phyloP scores from a whole-genome alignment of 2,113 vertebrate genomes.

The Parotia lawesii region DNA sequence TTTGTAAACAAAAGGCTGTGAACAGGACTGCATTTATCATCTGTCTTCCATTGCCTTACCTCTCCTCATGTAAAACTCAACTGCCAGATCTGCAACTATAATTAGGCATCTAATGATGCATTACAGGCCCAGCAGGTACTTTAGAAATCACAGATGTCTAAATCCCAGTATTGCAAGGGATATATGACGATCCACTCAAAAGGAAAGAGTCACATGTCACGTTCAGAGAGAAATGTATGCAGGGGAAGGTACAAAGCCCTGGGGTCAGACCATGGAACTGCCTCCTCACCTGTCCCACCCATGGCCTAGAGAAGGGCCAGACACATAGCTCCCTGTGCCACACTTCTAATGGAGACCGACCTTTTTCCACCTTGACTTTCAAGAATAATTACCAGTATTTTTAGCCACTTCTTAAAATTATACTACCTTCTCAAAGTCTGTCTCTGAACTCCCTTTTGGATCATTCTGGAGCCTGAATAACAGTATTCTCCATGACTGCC shows the following conservation, averaged over 20 bases:
- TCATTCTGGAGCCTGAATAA: neutral
- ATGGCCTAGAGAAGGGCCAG: neutral
- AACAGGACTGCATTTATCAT: neutral
- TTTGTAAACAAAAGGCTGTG: neutral
- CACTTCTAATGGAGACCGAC: neutral
- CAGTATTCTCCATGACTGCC: rapidly evolving
- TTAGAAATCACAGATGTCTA: neutral
- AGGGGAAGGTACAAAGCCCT: neutral
- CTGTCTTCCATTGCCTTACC: neutral
- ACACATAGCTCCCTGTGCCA: neutral
- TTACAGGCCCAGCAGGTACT: neutral
- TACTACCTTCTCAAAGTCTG: neutral
- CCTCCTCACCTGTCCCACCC: rapidly evolving
- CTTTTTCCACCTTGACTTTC: neutral
- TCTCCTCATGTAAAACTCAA: neutral
- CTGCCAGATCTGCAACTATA: neutral
- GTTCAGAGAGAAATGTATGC: neutral
- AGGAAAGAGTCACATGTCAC: neutral
- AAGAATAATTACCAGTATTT: neutral
- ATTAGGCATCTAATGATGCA: neutral
- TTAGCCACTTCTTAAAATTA: neutral
- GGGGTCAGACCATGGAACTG: rapidly evolving
- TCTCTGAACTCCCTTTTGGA: neutral
- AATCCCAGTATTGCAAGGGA: neutral
- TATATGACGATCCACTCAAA: neutral